Conservation (phyloP, 2,888 invertebrate species). For the Eupsilia transversa region DNA sequence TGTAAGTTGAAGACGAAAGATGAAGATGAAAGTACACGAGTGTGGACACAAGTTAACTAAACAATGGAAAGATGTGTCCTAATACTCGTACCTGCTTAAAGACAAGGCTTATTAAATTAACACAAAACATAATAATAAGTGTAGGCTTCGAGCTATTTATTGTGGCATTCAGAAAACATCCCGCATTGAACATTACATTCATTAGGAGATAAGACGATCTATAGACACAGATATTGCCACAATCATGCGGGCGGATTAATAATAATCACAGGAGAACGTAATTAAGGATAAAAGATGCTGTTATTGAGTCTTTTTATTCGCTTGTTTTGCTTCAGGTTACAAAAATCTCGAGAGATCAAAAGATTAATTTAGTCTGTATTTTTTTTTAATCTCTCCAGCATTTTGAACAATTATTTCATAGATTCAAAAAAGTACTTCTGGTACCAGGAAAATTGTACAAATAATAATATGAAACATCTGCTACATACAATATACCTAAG, state of each 20-base stretch:
- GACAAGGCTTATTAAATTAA: background rate
- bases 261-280: slow-evolving; percentile 26
- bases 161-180: slow-evolving; percentile 16
- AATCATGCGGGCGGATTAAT: slow-evolving; percentile 47
- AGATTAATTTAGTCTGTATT: background rate
- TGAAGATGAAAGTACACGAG: background rate
- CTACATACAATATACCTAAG: slow-evolving; percentile 1
- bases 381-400: too few species aligned
- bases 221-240: slow-evolving; percentile 32
- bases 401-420: background rate
- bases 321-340: background rate
- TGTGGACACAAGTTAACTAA: background rate
- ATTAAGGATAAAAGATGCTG: slow-evolving; percentile 34
- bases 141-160: background rate
- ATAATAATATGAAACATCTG: slow-evolving; percentile 24
- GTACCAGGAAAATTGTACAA: background rate
- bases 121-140: background rate
- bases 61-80: background rate
- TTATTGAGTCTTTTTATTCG: background rate
- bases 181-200: slow-evolving; percentile 31
- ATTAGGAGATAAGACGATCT: slow-evolving; percentile 38
- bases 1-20: background rate
- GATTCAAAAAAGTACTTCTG: background rate
- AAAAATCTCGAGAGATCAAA: background rate
- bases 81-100: background rate